These are phyloP conservation scores for Calyptomena viridis DNA, from an alignment of 2,113 vertebrate species.

Conservation along the genomic window DNA sequence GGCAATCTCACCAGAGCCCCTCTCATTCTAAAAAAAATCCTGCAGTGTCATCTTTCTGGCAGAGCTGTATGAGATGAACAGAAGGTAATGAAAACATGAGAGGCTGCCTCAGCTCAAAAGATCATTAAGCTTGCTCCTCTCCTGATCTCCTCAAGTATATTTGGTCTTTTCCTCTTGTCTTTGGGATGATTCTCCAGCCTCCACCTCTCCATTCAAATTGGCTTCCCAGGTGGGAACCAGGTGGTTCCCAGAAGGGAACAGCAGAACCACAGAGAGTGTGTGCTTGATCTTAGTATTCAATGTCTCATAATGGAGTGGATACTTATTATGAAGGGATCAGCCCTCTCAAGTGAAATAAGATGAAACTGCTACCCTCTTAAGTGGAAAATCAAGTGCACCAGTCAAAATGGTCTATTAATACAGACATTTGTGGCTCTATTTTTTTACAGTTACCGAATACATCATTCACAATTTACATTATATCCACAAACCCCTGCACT, in stretches of 20 bases:
- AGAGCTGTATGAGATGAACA: not conserved
- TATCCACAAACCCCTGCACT: not conserved
- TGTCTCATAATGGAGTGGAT: not conserved
- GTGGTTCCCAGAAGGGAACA: not conserved
- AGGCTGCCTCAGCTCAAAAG: not conserved
- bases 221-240: too few species aligned
- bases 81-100: not conserved
- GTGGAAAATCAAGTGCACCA: constrained; percentile 2
- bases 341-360: not conserved
- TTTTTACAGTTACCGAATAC: not conserved
- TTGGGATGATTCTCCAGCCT: not conserved
- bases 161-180: not conserved
- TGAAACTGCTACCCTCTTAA: not conserved
- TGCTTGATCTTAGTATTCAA: not conserved
- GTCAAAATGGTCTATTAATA: not conserved
- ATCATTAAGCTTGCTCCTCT: not conserved
- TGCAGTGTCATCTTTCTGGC: not conserved
- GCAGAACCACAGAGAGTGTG: not conserved
- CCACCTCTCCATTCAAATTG: not conserved
- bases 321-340: not conserved
- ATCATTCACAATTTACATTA: not conserved
- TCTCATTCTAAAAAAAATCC: not conserved
- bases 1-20: not conserved
- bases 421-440: not conserved
- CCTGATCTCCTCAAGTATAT: not conserved